Conservation (phyloP, 2,113 vertebrate genomes). For the Lagenorhynchus albirostris region DNA sequence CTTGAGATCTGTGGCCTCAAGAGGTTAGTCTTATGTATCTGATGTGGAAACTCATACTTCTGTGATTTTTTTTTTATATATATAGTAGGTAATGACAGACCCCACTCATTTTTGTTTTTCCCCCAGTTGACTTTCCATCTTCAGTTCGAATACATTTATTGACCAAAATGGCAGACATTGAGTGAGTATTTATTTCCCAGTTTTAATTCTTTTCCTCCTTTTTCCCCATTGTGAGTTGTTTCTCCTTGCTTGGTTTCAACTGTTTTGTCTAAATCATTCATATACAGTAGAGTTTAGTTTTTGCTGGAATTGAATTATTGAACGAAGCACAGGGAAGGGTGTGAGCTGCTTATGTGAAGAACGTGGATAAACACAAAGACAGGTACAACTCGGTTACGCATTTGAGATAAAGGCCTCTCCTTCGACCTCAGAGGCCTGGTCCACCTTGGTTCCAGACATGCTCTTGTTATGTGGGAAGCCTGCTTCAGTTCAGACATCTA, state of each 20-base stretch:
- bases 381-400: neutral
- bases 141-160: conserved; percentile 91
- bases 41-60: neutral
- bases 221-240: neutral
- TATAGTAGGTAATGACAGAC: neutral
- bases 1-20: neutral
- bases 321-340: neutral
- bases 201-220: neutral
- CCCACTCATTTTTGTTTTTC: conserved; percentile 26
- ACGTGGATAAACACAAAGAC: neutral
- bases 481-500: neutral
- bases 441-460: neutral
- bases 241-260: neutral
- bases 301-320: neutral
- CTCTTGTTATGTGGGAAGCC: neutral
- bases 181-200: conserved; percentile 85
- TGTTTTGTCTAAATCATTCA: neutral
- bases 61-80: neutral
- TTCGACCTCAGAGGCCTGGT: neutral
- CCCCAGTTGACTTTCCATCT: conserved; percentile 94
- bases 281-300: neutral
- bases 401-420: neutral
- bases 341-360: neutral
- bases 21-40: neutral
- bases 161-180: conserved; percentile 94